Conservation (phyloP, 2,797 vertebrate genomes). For the Crocidura indochinensis region DNA sequence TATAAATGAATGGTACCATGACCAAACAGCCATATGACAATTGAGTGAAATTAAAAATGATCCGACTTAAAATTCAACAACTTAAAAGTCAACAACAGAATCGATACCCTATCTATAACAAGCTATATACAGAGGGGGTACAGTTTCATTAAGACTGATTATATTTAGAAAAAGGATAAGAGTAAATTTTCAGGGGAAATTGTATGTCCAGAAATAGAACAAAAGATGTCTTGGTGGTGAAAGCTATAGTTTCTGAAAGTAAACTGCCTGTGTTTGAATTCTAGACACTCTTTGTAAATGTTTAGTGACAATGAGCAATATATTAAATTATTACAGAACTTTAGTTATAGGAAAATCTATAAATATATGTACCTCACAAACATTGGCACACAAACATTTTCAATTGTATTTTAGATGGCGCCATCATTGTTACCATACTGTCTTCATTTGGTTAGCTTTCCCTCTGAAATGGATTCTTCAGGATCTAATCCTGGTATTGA, state of each 20-base stretch:
- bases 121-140: too few relatives aligned
- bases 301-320: not conserved
- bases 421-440: not conserved
- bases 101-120: too few relatives aligned
- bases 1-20: too few relatives aligned
- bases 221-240: not conserved
- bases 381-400: not conserved
- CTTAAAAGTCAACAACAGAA: too few relatives aligned
- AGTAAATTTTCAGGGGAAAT: not conserved
- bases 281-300: not conserved
- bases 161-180: not conserved
- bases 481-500: not conserved
- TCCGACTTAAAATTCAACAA: too few relatives aligned
- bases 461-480: not conserved
- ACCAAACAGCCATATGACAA: too few relatives aligned
- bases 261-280: not conserved
- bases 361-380: too few relatives aligned
- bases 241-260: not conserved
- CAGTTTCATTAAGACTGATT: too few relatives aligned
- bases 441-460: slow-evolving; percentile 1
- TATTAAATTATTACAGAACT: not conserved
- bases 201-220: not conserved
- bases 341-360: not conserved
- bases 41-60: too few relatives aligned
- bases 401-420: not conserved